Conservation (phyloP, 2,113 vertebrate genomes). For the Sterrhoptilus dennistouni region DNA sequence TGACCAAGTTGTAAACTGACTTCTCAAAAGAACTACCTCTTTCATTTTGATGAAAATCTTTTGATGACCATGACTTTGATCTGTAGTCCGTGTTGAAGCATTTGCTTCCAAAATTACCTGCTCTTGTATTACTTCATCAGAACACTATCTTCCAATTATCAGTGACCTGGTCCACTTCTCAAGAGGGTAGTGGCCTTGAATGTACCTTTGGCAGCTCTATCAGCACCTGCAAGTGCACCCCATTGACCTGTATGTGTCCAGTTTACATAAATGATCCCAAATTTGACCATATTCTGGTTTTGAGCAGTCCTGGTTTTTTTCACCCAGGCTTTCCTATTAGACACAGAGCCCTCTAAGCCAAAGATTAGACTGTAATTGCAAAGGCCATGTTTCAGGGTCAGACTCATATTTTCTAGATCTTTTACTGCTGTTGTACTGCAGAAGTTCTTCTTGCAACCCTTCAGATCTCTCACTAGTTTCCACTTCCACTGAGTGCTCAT, state of each 20-base stretch:
- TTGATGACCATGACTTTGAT: not conserved
- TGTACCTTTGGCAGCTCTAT: not conserved
- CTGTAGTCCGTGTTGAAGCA: not conserved
- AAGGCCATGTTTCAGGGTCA: not conserved
- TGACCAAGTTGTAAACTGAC: not conserved
- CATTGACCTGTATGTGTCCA: not conserved
- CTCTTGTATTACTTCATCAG: not conserved
- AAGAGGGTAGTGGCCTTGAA: not conserved
- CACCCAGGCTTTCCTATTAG: not conserved
- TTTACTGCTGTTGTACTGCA: not conserved
- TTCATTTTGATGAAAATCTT: not conserved
- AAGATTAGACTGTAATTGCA: not conserved
- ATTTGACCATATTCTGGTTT: not conserved
- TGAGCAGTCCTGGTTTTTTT: not conserved
- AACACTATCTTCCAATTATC: not conserved
- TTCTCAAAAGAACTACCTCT: not conserved
- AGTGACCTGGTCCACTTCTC: not conserved
- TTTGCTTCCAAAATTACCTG: not conserved
- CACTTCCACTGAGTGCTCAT: not conserved
- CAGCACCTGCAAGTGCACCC: not conserved
- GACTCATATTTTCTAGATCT: not conserved
- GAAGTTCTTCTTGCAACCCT: not conserved
- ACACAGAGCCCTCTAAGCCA: not conserved
- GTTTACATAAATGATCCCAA: not conserved
- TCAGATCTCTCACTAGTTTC: not conserved